A percentile compares a stretch with the other conserved stretches of the same genome.
These are phyloP conservation scores for Chromis chromis DNA, from an alignment of 2,797 vertebrate genomes.

Conservation along the genomic window DNA sequence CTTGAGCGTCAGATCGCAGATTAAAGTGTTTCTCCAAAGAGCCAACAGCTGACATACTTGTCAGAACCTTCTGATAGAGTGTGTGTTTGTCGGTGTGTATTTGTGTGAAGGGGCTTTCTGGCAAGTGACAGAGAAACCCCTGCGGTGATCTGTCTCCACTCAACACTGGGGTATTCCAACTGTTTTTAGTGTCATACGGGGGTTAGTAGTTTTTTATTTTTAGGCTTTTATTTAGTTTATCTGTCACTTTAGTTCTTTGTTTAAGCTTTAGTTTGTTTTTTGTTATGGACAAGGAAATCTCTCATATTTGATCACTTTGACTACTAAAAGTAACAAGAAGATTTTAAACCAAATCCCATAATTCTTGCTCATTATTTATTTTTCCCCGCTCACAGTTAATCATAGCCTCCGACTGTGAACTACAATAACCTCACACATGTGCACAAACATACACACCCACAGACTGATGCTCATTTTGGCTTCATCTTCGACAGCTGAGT, in stretches of 20 bases:
- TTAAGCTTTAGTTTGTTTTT: too few species aligned
- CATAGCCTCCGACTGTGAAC: conserved; percentile 30
- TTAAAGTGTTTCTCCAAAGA: conserved; percentile 29
- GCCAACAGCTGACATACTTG: conserved; percentile 34
- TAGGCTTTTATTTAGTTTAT: not conserved
- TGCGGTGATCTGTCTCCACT: not conserved
- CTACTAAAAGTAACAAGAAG: not conserved
- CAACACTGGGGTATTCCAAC: not conserved
- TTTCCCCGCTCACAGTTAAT: not conserved
- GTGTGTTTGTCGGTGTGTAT: conserved; percentile 1
- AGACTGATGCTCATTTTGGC: conserved; percentile 66
- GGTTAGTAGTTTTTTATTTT: not conserved
- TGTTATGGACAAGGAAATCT: too few species aligned
- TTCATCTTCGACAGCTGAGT: conserved; percentile 73
- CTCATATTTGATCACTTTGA: not conserved
- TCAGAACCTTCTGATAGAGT: conserved; percentile 9
- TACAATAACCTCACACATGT: conserved; percentile 40
- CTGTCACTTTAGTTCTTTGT: not conserved
- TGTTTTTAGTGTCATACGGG: not conserved
- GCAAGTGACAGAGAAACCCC: conserved; percentile 16
- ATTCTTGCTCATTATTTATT: not conserved
- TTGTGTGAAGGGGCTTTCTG: conserved; percentile 28
- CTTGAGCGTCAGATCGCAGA: conserved; percentile 30
- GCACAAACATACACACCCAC: conserved; percentile 35
- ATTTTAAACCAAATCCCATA: not conserved